A percentile compares a stretch with the other conserved stretches of the same genome.
Evolutionary conservation across 2,113 vertebrate species (phyloP).

Genomic region (Cyprinodon brontotheroides): DNA sequence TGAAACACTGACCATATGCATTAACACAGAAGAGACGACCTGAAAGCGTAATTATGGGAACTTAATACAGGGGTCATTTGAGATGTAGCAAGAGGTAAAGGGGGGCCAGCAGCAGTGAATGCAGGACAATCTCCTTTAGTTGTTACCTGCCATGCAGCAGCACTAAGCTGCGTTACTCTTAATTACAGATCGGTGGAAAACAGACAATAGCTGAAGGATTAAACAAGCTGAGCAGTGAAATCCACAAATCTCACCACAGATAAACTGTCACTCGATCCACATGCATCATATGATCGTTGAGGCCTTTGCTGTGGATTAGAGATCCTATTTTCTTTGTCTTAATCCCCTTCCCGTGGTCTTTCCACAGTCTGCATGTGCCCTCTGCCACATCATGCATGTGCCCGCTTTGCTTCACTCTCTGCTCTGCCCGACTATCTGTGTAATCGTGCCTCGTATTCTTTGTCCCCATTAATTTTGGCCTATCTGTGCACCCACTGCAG

Average conservation of each 20-base stretch:
- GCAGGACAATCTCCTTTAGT: slow-evolving; percentile 48
- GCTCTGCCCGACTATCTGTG: slow-evolving; percentile 70
- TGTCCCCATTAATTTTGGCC: slow-evolving; percentile 44
- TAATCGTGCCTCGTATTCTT: slow-evolving; percentile 44
- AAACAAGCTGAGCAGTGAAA: slow-evolving; percentile 21
- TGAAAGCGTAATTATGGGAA: not conserved
- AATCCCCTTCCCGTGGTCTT: not conserved
- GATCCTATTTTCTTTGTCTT: slow-evolving; percentile 2
- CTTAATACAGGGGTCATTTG: slow-evolving; percentile 34
- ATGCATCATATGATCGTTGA: not conserved
- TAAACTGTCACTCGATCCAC: slow-evolving; percentile 5
- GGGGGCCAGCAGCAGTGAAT: slow-evolving; percentile 22
- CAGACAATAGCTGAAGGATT: slow-evolving; percentile 56
- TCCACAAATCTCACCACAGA: slow-evolving; percentile 14
- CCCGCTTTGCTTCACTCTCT: slow-evolving; percentile 30
- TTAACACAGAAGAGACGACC: not conserved
- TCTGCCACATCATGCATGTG: slow-evolving; percentile 9
- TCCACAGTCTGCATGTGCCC: not conserved
- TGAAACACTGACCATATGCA: not conserved
- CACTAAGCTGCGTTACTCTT: slow-evolving; percentile 56
- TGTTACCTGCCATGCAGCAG: slow-evolving; percentile 49
- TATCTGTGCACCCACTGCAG: slow-evolving; percentile 45
- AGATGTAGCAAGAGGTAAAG: slow-evolving; percentile 33
- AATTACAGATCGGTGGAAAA: slow-evolving; percentile 58
- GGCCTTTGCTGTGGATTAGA: not conserved